These are phyloP conservation scores for Caranx ignobilis DNA, from an alignment of 2,113 vertebrate genomes.

Conservation along the genomic window DNA sequence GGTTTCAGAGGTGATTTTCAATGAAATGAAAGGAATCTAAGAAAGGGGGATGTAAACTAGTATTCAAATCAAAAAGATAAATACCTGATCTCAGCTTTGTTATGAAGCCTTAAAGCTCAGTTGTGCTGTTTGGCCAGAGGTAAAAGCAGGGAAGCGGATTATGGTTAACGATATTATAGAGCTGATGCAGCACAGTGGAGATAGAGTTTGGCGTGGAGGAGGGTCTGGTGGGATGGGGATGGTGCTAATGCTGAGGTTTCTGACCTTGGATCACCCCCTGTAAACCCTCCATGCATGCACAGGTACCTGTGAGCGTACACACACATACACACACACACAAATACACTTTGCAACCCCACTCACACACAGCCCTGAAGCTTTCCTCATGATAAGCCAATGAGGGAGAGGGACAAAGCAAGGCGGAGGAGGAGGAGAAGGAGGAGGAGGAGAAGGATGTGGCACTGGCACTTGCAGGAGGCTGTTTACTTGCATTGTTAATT, in stretches of 20 bases:
- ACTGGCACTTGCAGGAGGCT: constrained; percentile 69
- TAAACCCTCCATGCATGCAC: constrained; percentile 68
- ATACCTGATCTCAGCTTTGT: constrained; percentile 36
- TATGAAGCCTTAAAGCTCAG: constrained; percentile 46
- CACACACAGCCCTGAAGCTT: constrained; percentile 54
- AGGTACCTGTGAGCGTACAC: constrained; percentile 60
- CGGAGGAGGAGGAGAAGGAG: constrained; percentile 56
- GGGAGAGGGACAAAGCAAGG: constrained; percentile 52
- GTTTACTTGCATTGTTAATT: constrained; percentile 87
- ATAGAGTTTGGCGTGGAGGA: constrained; percentile 50
- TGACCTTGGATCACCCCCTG: constrained; percentile 74
- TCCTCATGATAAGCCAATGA: constrained; percentile 64
- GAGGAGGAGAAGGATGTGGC: constrained; percentile 60
- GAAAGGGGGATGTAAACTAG: not conserved
- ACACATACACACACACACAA: not conserved
- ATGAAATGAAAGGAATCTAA: not conserved
- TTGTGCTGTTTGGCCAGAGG: constrained; percentile 50
- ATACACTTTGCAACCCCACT: not conserved
- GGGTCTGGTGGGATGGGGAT: constrained; percentile 57
- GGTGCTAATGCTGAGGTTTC: constrained; percentile 66
- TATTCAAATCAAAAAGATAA: constrained; percentile 38
- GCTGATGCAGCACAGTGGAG: constrained; percentile 76
- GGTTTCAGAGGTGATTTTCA: not conserved
- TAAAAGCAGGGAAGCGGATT: constrained; percentile 70
- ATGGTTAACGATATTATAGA: constrained; percentile 59